Evolutionary conservation across 2,113 vertebrate genomes (phyloP), one percentile per base, ranked within the genome.

Genomic region (Poecile atricapillus): DNA sequence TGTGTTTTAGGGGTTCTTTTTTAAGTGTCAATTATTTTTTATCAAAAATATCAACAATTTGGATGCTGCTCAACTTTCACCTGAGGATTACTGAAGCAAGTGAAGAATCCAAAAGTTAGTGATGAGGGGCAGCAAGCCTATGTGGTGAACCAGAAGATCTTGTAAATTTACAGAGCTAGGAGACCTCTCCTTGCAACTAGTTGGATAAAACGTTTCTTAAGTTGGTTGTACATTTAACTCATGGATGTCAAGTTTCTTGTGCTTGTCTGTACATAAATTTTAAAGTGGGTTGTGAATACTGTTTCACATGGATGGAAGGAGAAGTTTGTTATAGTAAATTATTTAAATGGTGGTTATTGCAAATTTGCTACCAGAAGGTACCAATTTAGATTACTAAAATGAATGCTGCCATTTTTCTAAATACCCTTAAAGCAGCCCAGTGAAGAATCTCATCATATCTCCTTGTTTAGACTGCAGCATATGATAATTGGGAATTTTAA

Each of bases 251-350:
- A 96, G 83, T 97, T 97, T 97, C 96, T 98, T 93, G 68, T 96
- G 86, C 94, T 97, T 98, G 97, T 98, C 97, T 98, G 98, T 98
- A 97, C 83, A 96, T 97, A 97, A 95, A 96, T 97, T 96, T 94
- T 94, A 31, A 83, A 89, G 95, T 97, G 93, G 97, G 83, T 95
- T 95, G 96, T 97, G 97, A 97, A 95, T 97, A 95, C 93, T 96
- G 95, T 96, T 98, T 98, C 97, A 97, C 90, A 94, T 81, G 69
- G 84, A 75, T 91, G 90, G 96, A 97, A 95, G 76, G 58, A 93
- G 50, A 85, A 93, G 39, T 90, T 89, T 96, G 97, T 97, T 95
- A 91, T 73, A 46, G 58, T 97, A 94, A 95, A 93, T 93, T 96
- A 95, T 96, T 94, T 93, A 81, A 83, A 73, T 76, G 71, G 83